A percentile compares a stretch with the other conserved stretches of the same genome.
phyloP scores from a whole-genome alignment of 1,140 invertebrate species.

The Drosophila fuyamai region DNA sequence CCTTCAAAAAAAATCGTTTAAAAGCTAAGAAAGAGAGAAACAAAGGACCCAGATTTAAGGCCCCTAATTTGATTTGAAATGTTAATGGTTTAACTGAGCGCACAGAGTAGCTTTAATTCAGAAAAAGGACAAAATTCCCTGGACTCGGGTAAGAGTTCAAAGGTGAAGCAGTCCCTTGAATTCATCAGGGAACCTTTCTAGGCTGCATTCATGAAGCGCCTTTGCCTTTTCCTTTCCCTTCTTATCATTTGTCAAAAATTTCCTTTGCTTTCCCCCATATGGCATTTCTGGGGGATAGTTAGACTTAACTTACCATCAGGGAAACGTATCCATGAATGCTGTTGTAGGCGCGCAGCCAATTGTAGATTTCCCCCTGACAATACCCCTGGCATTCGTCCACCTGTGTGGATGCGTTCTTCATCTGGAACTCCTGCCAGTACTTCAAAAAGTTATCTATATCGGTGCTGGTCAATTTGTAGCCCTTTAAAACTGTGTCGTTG shows the following conservation, averaged over 20 bases:
- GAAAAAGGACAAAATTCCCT: constrained; percentile 6
- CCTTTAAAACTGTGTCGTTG: constrained; percentile 48
- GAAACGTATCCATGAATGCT: constrained; percentile 80
- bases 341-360: constrained; percentile 70
- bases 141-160: constrained; percentile 23
- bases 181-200: constrained; percentile 16
- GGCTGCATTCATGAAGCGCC: constrained; percentile 10
- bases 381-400: constrained; percentile 67
- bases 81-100: constrained; percentile 6
- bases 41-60: constrained; percentile 23
- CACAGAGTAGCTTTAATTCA: constrained; percentile 27
- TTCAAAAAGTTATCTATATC: constrained; percentile 62
- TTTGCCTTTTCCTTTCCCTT: neutral
- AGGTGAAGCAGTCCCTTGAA: constrained; percentile 26
- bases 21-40: constrained; percentile 3
- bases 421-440: constrained; percentile 39
- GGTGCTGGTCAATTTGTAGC: constrained; percentile 32
- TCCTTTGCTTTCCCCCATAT: constrained; percentile 4
- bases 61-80: constrained; percentile 33
- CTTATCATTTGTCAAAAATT: constrained; percentile 34
- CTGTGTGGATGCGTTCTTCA: constrained; percentile 46
- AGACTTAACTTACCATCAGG: constrained; percentile 67
- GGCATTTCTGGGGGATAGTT: too few species aligned
- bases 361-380: constrained; percentile 75
- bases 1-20: constrained; percentile 17